Conservation (phyloP, 2,888 invertebrate genomes). For the Andrena fulva region DNA sequence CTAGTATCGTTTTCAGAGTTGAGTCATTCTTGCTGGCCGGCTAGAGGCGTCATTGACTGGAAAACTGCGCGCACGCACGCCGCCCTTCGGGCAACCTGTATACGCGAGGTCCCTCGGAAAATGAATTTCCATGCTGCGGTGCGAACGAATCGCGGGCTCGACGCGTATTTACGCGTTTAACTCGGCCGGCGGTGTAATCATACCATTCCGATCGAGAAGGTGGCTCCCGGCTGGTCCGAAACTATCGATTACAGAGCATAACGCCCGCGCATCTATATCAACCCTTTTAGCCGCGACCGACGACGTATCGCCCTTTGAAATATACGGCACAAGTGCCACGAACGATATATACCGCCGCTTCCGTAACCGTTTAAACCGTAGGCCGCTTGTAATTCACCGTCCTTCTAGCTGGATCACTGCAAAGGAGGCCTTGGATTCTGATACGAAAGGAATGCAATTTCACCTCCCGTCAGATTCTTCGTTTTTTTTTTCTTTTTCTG, state of each 20-base stretch:
- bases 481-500: background rate
- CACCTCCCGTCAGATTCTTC: background rate
- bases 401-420: conserved; percentile 15
- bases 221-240: conserved; percentile 33
- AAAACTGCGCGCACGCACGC: background rate
- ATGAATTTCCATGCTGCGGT: too few relatives aligned
- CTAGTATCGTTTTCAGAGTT: conserved; percentile 55
- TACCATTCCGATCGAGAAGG: conserved; percentile 34
- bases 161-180: background rate
- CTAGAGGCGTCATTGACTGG: conserved; percentile 34
- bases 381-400: conserved; percentile 39
- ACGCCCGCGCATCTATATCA: conserved; percentile 52
- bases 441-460: conserved; percentile 28
- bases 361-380: conserved; percentile 48
- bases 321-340: conserved; percentile 31
- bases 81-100: too few relatives aligned
- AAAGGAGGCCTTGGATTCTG: conserved; percentile 23
- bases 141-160: too few relatives aligned
- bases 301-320: conserved; percentile 52
- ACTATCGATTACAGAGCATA: conserved; percentile 60
- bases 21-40: conserved; percentile 43
- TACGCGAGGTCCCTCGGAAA: too few relatives aligned
- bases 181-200: conserved; percentile 27
- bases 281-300: conserved; percentile 50
- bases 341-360: conserved; percentile 37